phyloP scores from a whole-genome alignment of 1,140 invertebrate genomes.

The Phortica variegata region DNA sequence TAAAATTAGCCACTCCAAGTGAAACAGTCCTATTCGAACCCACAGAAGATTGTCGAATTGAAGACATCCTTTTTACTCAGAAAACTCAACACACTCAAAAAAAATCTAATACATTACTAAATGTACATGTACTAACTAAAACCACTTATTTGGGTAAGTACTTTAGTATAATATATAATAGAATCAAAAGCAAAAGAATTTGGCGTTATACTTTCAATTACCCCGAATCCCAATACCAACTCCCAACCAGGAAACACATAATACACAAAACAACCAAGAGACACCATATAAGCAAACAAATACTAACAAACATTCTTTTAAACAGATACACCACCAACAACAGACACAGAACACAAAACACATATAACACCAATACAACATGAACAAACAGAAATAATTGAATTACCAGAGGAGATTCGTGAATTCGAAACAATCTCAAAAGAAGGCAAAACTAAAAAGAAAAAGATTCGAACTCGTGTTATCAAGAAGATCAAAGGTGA shows the following conservation, averaged over 20 bases:
- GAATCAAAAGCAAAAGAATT: conserved; percentile 25
- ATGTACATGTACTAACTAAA: conserved; percentile 21
- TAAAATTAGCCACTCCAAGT: too few species aligned
- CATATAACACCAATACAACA: conserved; percentile 54
- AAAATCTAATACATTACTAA: conserved; percentile 14
- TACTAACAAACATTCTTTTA: conserved; percentile 48
- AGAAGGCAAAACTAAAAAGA: conserved; percentile 26
- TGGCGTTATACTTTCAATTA: conserved; percentile 52
- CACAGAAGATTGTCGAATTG: too few species aligned
- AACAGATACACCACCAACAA: conserved; percentile 58
- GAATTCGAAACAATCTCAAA: conserved; percentile 23
- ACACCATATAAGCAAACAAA: conserved; percentile 20
- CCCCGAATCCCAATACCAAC: conserved; percentile 21
- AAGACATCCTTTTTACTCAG: background rate
- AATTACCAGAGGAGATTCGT: conserved; percentile 32
- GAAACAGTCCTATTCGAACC: too few species aligned
- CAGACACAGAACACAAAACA: conserved; percentile 59
- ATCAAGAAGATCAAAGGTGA: conserved; percentile 31
- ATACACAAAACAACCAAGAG: conserved; percentile 43
- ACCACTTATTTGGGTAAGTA: conserved; percentile 41
- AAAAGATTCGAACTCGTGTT: conserved; percentile 26
- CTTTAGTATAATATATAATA: background rate
- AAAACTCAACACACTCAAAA: conserved; percentile 2
- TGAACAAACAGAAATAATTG: conserved; percentile 50
- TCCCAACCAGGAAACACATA: conserved; percentile 45